Evolutionary conservation across 2,113 vertebrate species (phyloP), one percentile per base, ranked within the genome.

Genomic region (Morone chrysops): DNA sequence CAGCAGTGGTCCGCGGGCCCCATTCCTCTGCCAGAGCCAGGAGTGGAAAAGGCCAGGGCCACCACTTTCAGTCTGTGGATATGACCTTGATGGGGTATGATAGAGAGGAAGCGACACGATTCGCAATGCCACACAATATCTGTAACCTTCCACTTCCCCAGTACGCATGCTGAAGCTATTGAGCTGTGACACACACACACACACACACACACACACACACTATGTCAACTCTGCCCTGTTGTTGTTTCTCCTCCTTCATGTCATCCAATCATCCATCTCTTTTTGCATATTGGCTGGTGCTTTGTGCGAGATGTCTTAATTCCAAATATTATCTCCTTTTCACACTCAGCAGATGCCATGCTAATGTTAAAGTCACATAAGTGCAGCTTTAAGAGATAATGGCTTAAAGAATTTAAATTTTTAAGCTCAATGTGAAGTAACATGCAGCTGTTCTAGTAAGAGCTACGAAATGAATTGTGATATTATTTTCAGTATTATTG

Each of bases 1-100:
- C 93, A 93, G 91, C 92, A 93, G 84, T 80, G 83, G 89, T 91
- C 94, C 90, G 91, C 87, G 84, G 93, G 94, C 92, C 90, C 81
- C 87, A 70, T 91, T 88, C 83, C 91, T 90, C 92, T 93, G 89
- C 91, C 90, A 89, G 90, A 91, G 93, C 91, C 93, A 90, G 89
- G 72, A 94, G 93, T 89, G 89, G 92, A 94, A 92, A 91, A 92
- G 93, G 90, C 92, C 92, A 92, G 92, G 92, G 93, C 94, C 92
- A 94, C 92, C 89, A 77, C 92, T 89, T 87, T 88, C 91, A 89
- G 90, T 92, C 91, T 93, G 90, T 90, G 90, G 90, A 89, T 87
- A 79, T 90, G 95, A 96, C 95, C 95, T 96, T 95, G 94, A 93
- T 93, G 90, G 90, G 84, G 85, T 89, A 90, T 92, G 94, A 94